Percentiles rank a stretch among this genome's conserved stretches.
Conservation (phyloP, 1,140 invertebrate species). For the Neotoxoptera formosana region DNA sequence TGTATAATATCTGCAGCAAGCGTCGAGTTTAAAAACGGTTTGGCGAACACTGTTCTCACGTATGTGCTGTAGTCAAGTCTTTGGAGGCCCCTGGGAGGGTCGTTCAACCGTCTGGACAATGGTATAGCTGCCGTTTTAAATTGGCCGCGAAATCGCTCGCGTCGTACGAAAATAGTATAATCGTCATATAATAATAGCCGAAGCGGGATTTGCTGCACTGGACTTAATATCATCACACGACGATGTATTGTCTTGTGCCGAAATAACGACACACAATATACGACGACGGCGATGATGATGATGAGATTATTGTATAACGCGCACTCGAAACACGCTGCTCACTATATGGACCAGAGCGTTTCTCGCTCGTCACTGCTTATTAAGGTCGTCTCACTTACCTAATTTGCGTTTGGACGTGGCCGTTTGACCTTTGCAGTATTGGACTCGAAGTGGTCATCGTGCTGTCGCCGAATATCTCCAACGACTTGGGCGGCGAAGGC, state of each 20-base stretch:
- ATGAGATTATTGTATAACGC: background rate
- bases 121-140: background rate
- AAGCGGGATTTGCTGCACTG: background rate
- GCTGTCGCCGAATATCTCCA: slow-evolving; percentile 64
- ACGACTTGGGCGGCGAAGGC: slow-evolving; percentile 68
- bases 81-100: background rate
- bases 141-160: background rate
- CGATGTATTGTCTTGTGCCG: background rate
- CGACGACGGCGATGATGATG: background rate
- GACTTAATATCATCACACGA: background rate
- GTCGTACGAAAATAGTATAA: slow-evolving; percentile 65
- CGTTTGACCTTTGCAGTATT: slow-evolving; percentile 61
- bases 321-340: background rate
- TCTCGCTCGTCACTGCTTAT: too few relatives aligned
- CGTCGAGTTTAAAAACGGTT: background rate
- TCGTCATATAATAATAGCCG: slow-evolving; percentile 10
- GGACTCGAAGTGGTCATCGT: slow-evolving; percentile 66
- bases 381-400: background rate
- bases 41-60: slow-evolving; percentile 39
- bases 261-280: background rate
- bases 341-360: too few relatives aligned
- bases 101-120: slow-evolving; percentile 54
- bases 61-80: background rate
- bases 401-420: slow-evolving; percentile 62
- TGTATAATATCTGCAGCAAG: background rate